phyloP scores from a whole-genome alignment of 2,888 invertebrate species.

The Hartigia nigra region DNA sequence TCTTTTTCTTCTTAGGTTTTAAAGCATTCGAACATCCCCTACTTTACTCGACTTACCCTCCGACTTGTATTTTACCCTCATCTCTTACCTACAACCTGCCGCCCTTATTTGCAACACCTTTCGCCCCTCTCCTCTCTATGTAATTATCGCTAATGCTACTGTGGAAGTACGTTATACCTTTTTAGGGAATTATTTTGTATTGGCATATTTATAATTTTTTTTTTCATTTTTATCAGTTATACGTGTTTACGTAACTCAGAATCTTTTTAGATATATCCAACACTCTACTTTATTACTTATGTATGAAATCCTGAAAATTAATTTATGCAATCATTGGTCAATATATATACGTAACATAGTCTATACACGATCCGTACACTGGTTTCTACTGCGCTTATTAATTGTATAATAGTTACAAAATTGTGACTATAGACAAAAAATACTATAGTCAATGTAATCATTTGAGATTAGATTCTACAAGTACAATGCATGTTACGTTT shows the following conservation, averaged over 20 bases:
- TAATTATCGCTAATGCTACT: not conserved
- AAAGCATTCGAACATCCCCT: slow-evolving; percentile 1
- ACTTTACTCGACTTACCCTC: slow-evolving; percentile 16
- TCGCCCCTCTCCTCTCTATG: not conserved
- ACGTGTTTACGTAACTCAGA: not conserved
- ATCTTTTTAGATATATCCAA: not conserved
- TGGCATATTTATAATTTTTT: not conserved
- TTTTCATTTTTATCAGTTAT: not conserved
- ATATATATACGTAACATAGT: no score
- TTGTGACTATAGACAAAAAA: not conserved
- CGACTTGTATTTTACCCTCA: slow-evolving; percentile 1
- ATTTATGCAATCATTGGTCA: no score
- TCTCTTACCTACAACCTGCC: not conserved
- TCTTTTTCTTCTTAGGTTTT: slow-evolving; percentile 15
- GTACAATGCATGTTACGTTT: slow-evolving; percentile 45
- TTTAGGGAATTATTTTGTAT: not conserved
- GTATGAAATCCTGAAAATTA: no score
- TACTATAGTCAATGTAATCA: not conserved
- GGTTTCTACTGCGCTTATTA: not conserved
- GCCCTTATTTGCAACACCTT: not conserved
- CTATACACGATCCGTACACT: no score
- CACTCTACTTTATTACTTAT: no score
- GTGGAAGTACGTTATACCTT: not conserved
- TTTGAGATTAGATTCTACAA: slow-evolving; percentile 15
- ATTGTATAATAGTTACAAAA: not conserved